Percentiles rank a stretch among this genome's conserved stretches.
phyloP scores from a whole-genome alignment of 2,888 invertebrate species.

The Athrips mouffetella region DNA sequence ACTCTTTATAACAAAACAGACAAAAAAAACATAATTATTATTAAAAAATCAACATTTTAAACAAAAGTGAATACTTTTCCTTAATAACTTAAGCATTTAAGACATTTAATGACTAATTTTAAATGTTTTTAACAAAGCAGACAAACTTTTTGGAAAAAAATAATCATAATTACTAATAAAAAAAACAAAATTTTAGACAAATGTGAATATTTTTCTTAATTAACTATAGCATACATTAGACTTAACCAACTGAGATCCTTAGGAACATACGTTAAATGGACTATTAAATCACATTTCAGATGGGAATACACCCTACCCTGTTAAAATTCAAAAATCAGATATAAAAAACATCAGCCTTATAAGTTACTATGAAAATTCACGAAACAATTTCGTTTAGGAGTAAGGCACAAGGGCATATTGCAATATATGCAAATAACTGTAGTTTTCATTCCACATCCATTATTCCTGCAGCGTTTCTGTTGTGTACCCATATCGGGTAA shows the following conservation, averaged over 20 bases:
- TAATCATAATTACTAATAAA: no score
- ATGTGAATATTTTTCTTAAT: no score
- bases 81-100: no score
- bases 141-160: no score
- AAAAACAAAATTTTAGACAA: no score
- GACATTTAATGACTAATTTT: no score
- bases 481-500: slow-evolving; percentile 12
- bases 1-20: not conserved
- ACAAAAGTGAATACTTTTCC: no score
- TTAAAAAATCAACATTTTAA: no score
- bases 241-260: not conserved
- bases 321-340: not conserved
- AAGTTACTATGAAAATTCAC: not conserved
- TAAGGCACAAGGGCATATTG: not conserved
- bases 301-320: not conserved
- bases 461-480: slow-evolving; percentile 10
- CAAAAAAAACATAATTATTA: not conserved
- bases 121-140: no score
- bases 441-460: not conserved
- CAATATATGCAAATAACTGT: not conserved
- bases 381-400: not conserved
- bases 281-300: not conserved
- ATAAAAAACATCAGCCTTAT: no score
- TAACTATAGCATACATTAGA: not conserved
- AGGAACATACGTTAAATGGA: not conserved